Evolutionary conservation across 2,888 invertebrate genomes (phyloP).

Genomic region (Lochmaea capreae): DNA sequence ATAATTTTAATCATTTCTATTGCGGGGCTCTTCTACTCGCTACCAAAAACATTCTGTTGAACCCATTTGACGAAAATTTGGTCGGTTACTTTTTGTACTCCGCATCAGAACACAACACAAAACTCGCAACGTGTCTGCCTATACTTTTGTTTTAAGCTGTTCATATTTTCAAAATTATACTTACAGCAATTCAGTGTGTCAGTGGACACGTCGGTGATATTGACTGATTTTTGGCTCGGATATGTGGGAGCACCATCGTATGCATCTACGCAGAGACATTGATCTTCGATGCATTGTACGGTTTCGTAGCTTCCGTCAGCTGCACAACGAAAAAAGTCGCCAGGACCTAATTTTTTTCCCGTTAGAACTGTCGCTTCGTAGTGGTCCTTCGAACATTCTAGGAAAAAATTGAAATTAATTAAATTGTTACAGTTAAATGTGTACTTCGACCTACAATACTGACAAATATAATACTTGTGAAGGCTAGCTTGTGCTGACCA

Average conservation of each 20-base stretch:
- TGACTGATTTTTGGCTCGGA: conserved; percentile 54
- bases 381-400: conserved; percentile 72
- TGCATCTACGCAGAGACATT: conserved; percentile 73
- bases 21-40: no score
- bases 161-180: conserved; percentile 38
- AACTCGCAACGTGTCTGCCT: no score
- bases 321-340: conserved; percentile 70
- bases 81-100: no score
- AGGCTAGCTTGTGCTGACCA: no score
- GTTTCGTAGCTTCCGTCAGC: conserved; percentile 76
- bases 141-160: background rate
- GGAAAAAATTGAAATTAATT: background rate
- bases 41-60: no score
- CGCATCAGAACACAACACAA: no score
- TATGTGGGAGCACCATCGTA: conserved; percentile 67
- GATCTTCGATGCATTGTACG: conserved; percentile 72
- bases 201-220: conserved; percentile 56
- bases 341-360: conserved; percentile 59
- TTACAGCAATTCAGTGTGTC: conserved; percentile 64
- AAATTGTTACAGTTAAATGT: background rate
- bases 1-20: no score
- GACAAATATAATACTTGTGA: no score
- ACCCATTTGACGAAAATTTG: no score
- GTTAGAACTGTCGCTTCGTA: conserved; percentile 66
- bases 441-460: no score